Conservation (phyloP, 2,888 invertebrate species). For the Phalera bucephala region DNA sequence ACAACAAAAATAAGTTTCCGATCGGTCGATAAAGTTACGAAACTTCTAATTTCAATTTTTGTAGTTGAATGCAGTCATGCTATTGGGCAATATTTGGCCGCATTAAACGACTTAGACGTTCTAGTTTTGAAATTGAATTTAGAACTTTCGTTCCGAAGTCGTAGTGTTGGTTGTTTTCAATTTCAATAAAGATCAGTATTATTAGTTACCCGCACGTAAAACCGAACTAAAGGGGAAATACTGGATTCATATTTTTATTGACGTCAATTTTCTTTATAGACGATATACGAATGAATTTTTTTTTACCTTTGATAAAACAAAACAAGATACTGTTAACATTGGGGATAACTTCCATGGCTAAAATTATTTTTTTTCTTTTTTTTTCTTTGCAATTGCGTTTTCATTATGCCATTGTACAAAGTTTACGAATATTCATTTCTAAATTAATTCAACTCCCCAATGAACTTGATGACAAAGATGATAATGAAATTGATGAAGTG, state of each 20-base stretch:
- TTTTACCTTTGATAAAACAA: too few relatives aligned
- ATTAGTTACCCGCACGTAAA: background rate
- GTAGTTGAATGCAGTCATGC: conserved; percentile 34
- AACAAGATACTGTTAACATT: too few relatives aligned
- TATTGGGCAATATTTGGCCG: conserved; percentile 29
- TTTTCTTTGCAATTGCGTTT: too few relatives aligned
- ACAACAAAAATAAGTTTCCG: conserved; percentile 15
- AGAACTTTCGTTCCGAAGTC: conserved; percentile 14
- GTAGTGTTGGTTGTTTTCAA: conserved; percentile 6
- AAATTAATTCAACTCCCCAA: too few relatives aligned
- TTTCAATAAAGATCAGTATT: conserved; percentile 3
- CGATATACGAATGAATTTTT: too few relatives aligned
- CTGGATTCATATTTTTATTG: background rate
- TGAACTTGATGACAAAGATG: too few relatives aligned
- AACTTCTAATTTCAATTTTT: conserved; percentile 36
- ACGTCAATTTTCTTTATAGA: too few relatives aligned
- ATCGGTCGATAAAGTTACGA: conserved; percentile 32
- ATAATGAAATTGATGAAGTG: too few relatives aligned
- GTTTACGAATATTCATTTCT: too few relatives aligned
- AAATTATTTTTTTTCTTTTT: too few relatives aligned
- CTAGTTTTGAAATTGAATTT: conserved; percentile 32
- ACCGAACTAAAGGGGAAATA: background rate
- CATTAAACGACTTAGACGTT: conserved; percentile 24
- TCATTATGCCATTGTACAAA: too few relatives aligned
- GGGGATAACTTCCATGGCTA: too few relatives aligned